Base-by-base conservation (phyloP, 1,140 invertebrate species). In the Nomia melanderi region DNA sequence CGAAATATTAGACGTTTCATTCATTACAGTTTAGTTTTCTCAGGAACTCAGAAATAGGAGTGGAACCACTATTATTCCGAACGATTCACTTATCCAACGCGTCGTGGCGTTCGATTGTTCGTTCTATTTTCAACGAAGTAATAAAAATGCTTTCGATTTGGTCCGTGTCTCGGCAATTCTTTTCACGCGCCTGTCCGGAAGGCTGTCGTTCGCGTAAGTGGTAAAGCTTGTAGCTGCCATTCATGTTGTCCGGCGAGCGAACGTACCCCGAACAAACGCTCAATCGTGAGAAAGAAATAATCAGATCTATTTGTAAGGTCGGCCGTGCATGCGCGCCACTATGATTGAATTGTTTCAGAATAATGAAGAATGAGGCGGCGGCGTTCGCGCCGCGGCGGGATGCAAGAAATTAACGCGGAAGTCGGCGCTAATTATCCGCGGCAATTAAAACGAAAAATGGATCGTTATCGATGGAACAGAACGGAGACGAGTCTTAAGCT, bases 231-330 rank as follows among this genome's bases (percentile, higher is more conserved):
- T 77, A 77, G 27, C 67, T 72, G 67, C 59, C 67, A 63, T 62
- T 77, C 66, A 63, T 33, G 36, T 47, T 62, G 75, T 25, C 29
- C 67, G 14, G 33, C 14, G 17, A 44, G 25, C 14, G n/a, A 23
- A n/a, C 33, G 14, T 44, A 36, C 33, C n/a, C 31, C 33, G 14
- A 77, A n/a, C 27, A 31, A 62, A 41, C 36, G 59, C 14, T 72
- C 36, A 39, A 29, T 77, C 75, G 67, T 77, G 75, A 77, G 75
- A 77, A 77, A 53, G 62, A 41, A 70, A 47, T 60, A 71, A 77
- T 77, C 75, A 29, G 59, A 71, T 76, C 31, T 53, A 67, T 53
- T 8, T 6, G 20, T 69, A 69, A 69, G 64, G 54, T 75, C 50
- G 47, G 6, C 20, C n/a, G 33, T 23, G 20, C 36, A 41, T 23